Evolutionary conservation across 2,113 vertebrate species (phyloP), one percentile per base, ranked within the genome.

Genomic region (Cygnus buccinator): DNA sequence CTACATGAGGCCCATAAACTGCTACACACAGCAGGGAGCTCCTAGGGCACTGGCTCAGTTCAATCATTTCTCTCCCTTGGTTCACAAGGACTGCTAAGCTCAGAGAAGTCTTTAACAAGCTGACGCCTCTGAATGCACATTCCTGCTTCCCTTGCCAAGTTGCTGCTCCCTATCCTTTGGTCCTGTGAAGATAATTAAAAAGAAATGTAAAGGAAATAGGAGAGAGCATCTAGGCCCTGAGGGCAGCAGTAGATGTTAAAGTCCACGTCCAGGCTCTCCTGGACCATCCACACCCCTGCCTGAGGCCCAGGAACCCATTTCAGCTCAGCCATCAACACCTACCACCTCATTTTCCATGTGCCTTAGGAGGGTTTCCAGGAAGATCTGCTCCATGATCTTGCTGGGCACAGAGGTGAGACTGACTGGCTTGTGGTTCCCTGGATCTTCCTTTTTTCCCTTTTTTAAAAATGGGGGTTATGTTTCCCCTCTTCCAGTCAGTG

Each of bases 91-190:
- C 62, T 94, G 86, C 77, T 92, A 87, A 92, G 66, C 66, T 90
- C 84, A 66, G 73, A 93, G 74, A 92, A 81, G 70, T 61, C 83
- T 93, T 96, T 90, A 95, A 94, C 90, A 91, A 77, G 90, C 90
- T 95, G 79, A 94, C 95, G 87, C 92, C 76, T 96, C 80, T 81
- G 73, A 94, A 90, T 90, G 79, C 54, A 77, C 92, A 84, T 94
- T 93, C 76, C 52, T 65, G 8, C 33, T 93, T 58, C 59, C 43
- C 58, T 89, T 65, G 61, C 65, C 80, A 87, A 88, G 48, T 9
- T 92, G 20, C 83, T 95, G 61, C 59, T 92, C 41, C 26, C 48
- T 48, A 10, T 63, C 48, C 48, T 90, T 90, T 37, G 44, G 73
- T 84, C 70, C 48, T 3, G 0, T 44, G 73, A 84, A 78, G 48